Percentiles rank a stretch among this genome's conserved stretches.
Conservation (phyloP, 2,888 invertebrate genomes). For the Germaria angustata region DNA sequence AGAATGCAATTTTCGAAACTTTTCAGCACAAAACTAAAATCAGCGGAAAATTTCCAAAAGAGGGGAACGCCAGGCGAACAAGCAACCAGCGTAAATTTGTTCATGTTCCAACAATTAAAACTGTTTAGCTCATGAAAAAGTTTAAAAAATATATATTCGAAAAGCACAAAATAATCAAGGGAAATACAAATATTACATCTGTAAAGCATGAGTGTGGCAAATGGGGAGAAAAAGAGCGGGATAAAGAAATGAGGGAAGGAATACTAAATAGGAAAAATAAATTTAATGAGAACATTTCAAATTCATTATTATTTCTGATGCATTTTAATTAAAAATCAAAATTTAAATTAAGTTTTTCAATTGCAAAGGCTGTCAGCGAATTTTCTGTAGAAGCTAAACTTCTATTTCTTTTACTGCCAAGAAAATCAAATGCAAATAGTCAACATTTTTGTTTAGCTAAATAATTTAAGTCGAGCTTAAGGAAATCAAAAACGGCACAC, state of each 20-base stretch:
- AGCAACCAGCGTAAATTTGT: neutral
- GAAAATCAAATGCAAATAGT: too few species aligned
- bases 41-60: neutral
- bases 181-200: conserved; percentile 3
- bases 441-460: too few species aligned
- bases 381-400: too few species aligned
- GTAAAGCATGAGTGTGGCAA: too few species aligned
- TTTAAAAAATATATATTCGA: conserved; percentile 28
- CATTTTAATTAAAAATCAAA: neutral
- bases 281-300: conserved; percentile 2
- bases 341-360: too few species aligned
- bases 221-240: neutral
- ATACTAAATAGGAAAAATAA: neutral
- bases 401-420: too few species aligned
- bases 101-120: conserved; percentile 57
- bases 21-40: conserved; percentile 17
- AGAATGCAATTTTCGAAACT: conserved; percentile 53
- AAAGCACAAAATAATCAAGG: neutral
- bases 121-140: conserved; percentile 50
- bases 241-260: neutral
- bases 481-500: too few species aligned
- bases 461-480: too few species aligned
- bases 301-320: neutral
- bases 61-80: neutral
- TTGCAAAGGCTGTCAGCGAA: neutral